phyloP scores from a whole-genome alignment of 2,113 vertebrate species.

The Aleadryas rufinucha region DNA sequence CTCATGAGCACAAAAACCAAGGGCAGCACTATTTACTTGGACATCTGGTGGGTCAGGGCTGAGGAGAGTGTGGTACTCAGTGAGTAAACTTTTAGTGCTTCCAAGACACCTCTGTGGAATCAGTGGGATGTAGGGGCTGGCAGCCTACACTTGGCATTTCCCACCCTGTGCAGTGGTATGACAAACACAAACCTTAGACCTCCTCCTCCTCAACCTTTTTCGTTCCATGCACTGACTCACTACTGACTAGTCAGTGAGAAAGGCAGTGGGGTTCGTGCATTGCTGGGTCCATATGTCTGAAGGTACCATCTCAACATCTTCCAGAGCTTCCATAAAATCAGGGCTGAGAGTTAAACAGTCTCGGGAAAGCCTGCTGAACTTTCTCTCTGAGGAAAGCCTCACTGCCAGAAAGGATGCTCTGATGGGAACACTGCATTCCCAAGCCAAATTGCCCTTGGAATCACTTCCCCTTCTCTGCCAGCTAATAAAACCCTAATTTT shows the following conservation, averaged over 20 bases:
- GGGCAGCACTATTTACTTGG: background rate
- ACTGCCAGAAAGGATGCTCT: background rate
- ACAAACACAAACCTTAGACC: background rate
- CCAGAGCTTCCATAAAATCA: background rate
- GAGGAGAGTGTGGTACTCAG: background rate
- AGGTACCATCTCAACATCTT: background rate
- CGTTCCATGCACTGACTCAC: background rate
- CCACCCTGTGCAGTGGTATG: background rate
- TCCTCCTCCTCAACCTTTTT: background rate
- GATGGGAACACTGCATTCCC: background rate
- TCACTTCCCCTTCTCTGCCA: constrained; percentile 11
- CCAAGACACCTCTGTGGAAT: background rate
- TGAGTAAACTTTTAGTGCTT: background rate
- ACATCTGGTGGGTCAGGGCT: background rate
- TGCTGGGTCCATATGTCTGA: background rate
- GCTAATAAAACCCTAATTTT: background rate
- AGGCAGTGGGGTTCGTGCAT: background rate
- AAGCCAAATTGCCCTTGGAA: background rate
- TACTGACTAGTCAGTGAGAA: background rate
- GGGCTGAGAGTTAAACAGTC: background rate
- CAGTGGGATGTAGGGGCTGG: background rate
- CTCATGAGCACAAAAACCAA: background rate
- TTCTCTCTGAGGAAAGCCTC: background rate
- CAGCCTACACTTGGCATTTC: background rate
- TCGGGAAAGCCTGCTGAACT: background rate